Conservation (phyloP, 2,797 vertebrate species). For the Hipposideros larvatus region DNA sequence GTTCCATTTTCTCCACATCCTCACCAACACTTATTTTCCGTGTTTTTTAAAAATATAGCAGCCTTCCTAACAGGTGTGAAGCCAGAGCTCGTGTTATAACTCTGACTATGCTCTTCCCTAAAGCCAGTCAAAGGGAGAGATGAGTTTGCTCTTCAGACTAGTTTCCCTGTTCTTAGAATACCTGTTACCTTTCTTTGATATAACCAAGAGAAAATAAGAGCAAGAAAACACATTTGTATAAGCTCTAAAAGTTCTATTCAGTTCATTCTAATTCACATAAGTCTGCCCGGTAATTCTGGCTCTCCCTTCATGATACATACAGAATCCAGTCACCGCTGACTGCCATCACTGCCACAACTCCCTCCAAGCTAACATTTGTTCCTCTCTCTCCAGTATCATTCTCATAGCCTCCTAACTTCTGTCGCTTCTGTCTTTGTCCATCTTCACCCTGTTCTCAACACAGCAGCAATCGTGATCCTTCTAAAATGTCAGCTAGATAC, state of each 20-base stretch:
- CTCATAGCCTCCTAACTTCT: background rate
- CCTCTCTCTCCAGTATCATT: background rate
- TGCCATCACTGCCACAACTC: background rate
- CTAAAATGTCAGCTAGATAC: background rate
- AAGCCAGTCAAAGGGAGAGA: background rate
- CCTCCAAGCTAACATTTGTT: background rate
- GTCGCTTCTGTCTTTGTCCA: background rate
- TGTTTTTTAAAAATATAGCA: no score
- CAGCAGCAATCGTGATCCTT: background rate
- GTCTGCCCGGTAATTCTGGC: background rate
- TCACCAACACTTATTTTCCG: no score
- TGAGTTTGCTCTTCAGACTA: background rate
- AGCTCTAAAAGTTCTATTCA: background rate
- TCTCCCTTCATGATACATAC: background rate
- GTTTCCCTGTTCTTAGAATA: background rate
- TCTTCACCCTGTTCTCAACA: background rate
- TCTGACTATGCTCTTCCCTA: background rate
- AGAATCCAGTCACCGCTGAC: background rate
- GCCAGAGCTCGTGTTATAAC: background rate
- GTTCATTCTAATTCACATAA: background rate
- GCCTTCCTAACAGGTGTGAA: background rate
- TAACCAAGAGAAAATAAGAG: background rate
- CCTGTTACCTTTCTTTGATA: background rate
- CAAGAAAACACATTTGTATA: background rate
- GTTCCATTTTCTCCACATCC: no score